These are phyloP conservation scores for Toxotes chatareus DNA, from an alignment of 2,113 vertebrate genomes.

Conservation along the genomic window DNA sequence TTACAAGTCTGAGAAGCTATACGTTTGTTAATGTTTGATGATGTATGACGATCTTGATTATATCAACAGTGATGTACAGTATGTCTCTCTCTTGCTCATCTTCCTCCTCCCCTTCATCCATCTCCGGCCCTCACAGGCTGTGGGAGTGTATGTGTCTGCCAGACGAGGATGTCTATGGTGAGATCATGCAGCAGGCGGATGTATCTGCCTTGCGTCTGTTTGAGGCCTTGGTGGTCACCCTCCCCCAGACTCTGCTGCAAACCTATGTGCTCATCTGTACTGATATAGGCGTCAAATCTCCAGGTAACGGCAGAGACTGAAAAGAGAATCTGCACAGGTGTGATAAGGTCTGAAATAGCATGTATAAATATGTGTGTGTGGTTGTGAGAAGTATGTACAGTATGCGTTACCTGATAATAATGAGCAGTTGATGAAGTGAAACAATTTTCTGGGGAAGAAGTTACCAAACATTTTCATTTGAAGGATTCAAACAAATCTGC, in stretches of 20 bases:
- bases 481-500: background rate
- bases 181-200: conserved; percentile 85
- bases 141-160: conserved; percentile 77
- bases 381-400: background rate
- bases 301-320: conserved; percentile 64
- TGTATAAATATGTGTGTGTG: background rate
- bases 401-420: too few relatives aligned
- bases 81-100: background rate
- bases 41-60: background rate
- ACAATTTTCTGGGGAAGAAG: background rate
- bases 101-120: background rate
- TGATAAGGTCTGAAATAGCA: background rate
- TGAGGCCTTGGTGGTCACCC: conserved; percentile 87
- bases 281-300: conserved; percentile 78
- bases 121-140: conserved; percentile 76
- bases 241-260: conserved; percentile 89
- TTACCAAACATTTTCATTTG: background rate
- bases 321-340: background rate
- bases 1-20: background rate
- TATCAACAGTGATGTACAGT: background rate
- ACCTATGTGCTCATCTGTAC: conserved; percentile 83
- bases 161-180: conserved; percentile 24
- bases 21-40: background rate
- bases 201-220: conserved; percentile 84
- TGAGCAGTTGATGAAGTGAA: too few relatives aligned